A percentile compares a stretch with the other conserved stretches of the same genome.
Conservation (phyloP, 2,888 invertebrate species). For the Anthophora plumipes region DNA sequence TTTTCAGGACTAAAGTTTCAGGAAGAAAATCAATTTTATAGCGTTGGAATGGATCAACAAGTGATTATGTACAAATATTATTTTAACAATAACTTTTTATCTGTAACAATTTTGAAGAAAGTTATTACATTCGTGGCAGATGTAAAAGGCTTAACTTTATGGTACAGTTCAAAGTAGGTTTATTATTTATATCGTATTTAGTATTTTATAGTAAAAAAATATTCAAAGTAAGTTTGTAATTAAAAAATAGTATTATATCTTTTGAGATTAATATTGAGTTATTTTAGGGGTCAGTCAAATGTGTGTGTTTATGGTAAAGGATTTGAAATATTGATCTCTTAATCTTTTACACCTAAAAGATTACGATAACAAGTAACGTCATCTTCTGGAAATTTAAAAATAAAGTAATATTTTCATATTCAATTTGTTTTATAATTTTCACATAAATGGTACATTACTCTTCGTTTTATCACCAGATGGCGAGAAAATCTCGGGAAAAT, state of each 20-base stretch:
- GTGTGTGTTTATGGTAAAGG: constrained; percentile 86
- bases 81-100: constrained; percentile 63
- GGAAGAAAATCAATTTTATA: constrained; percentile 73
- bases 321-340: constrained; percentile 83
- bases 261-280: constrained; percentile 42
- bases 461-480: constrained; percentile 31
- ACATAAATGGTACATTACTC: neutral
- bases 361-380: neutral
- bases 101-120: constrained; percentile 60
- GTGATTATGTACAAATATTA: constrained; percentile 73
- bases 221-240: neutral
- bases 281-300: constrained; percentile 75
- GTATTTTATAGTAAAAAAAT: neutral
- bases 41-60: constrained; percentile 80
- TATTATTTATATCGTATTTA: constrained; percentile 22
- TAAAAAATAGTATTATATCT: neutral
- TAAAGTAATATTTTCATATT: neutral
- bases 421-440: neutral
- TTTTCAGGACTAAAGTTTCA: constrained; percentile 77
- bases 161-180: constrained; percentile 69
- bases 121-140: constrained; percentile 78
- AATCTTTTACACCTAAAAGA: neutral
- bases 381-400: neutral
- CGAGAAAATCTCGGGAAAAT: neutral
- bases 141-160: constrained; percentile 79